Evolutionary conservation across 1,140 invertebrate species (phyloP).

Genomic region (Neodiprion virginianus): DNA sequence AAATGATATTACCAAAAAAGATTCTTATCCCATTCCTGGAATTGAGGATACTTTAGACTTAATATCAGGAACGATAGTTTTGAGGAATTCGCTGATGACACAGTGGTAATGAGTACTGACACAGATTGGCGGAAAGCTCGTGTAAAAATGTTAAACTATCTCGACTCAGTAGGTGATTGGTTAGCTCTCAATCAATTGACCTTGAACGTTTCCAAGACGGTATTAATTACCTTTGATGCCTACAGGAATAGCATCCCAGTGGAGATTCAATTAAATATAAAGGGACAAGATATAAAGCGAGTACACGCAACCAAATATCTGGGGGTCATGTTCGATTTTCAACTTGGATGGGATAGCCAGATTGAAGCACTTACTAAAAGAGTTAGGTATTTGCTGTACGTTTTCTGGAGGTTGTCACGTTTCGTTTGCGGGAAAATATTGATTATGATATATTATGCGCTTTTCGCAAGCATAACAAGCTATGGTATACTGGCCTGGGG

Average conservation of each 20-base stretch:
- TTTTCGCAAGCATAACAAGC: not conserved
- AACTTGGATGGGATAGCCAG: slow-evolving; percentile 9
- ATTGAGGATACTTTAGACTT: too few species aligned
- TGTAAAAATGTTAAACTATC: not conserved
- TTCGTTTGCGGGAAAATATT: not conserved
- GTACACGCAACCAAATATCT: slow-evolving; percentile 7
- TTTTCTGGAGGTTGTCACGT: not conserved
- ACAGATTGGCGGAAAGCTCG: slow-evolving; percentile 5
- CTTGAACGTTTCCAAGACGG: slow-evolving; percentile 25
- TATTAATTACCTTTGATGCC: slow-evolving; percentile 17
- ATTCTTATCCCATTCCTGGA: too few species aligned
- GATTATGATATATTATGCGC: slow-evolving; percentile 11
- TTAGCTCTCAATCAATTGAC: not conserved
- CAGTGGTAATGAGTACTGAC: too few species aligned
- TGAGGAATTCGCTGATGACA: too few species aligned
- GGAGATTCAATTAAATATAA: not conserved
- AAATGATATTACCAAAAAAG: too few species aligned
- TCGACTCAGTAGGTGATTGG: slow-evolving; percentile 11
- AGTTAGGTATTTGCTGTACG: not conserved
- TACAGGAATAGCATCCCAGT: slow-evolving; percentile 19
- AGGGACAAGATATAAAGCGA: not conserved
- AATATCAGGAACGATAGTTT: too few species aligned
- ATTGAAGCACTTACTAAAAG: not conserved
- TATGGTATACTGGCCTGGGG: slow-evolving; percentile 17
- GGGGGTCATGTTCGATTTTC: not conserved